Evolutionary conservation across 2,113 vertebrate genomes (phyloP).

Genomic region (Pygathrix nemaeus): DNA sequence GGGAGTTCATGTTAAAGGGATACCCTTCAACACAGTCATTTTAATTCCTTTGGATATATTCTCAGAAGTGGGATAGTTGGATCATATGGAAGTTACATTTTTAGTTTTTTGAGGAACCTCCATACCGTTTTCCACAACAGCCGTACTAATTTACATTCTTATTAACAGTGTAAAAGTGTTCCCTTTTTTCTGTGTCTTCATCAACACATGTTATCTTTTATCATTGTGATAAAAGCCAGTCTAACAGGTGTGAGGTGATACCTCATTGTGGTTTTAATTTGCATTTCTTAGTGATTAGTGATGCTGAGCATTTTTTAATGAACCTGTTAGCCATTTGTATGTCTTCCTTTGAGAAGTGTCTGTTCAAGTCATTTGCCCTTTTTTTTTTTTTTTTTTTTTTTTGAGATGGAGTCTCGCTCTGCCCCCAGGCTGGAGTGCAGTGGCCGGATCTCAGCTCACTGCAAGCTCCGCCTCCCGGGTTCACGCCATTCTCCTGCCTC

Average conservation of each 20-base stretch:
- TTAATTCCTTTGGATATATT: neutral
- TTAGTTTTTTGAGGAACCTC: neutral
- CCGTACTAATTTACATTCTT: neutral
- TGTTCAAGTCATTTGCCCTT: neutral
- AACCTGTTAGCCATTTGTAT: neutral
- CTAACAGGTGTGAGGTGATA: neutral
- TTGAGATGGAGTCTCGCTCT: too few relatives aligned
- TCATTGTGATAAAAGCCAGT: neutral
- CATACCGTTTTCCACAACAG: neutral
- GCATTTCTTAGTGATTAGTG: neutral
- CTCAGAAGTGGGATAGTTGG: neutral
- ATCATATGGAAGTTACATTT: neutral
- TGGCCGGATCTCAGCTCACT: too few relatives aligned
- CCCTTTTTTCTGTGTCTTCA: neutral
- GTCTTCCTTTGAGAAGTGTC: neutral
- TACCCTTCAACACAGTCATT: neutral
- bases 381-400: too few relatives aligned
- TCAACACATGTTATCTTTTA: neutral
- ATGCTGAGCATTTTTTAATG: neutral
- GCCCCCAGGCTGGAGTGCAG: too few relatives aligned
- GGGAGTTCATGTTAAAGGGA: neutral
- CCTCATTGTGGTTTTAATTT: neutral
- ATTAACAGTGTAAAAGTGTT: neutral
- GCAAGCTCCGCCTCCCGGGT: too few relatives aligned
- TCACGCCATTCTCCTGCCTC: too few relatives aligned